Conservation (phyloP, 2,113 vertebrate species). For the Aldabrachelys gigantea region DNA sequence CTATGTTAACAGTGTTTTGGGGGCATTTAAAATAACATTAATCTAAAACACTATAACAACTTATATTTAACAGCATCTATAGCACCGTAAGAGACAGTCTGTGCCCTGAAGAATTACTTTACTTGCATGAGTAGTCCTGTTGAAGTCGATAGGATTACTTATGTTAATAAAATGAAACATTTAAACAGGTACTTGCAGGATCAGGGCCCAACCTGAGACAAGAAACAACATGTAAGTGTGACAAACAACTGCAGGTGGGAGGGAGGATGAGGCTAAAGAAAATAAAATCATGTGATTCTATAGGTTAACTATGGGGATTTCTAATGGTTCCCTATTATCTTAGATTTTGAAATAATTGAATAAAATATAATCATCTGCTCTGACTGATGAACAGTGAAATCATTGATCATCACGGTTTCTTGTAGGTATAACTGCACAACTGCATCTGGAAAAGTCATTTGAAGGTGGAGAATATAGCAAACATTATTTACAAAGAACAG, state of each 20-base stretch:
- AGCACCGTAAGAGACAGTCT: background rate
- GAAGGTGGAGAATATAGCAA: constrained; percentile 41
- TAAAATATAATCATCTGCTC: background rate
- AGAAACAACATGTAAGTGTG: rapidly evolving
- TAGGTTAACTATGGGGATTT: background rate
- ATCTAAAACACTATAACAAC: background rate
- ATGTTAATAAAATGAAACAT: background rate
- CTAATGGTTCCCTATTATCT: background rate
- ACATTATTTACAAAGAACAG: constrained; percentile 46
- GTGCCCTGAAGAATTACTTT: background rate
- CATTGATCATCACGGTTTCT: background rate
- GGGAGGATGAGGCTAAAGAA: background rate
- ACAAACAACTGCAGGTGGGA: background rate
- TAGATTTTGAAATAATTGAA: background rate
- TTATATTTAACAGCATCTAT: background rate
- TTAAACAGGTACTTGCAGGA: background rate
- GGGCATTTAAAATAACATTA: background rate
- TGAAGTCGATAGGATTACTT: background rate
- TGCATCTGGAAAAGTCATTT: constrained; percentile 37
- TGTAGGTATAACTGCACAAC: background rate
- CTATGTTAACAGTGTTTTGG: background rate
- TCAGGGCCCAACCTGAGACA: background rate
- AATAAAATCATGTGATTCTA: background rate
- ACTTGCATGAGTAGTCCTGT: background rate
- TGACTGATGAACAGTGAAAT: background rate